Base-by-base conservation (phyloP, 2,888 invertebrate species). In the Trissolcus japonicus region DNA sequence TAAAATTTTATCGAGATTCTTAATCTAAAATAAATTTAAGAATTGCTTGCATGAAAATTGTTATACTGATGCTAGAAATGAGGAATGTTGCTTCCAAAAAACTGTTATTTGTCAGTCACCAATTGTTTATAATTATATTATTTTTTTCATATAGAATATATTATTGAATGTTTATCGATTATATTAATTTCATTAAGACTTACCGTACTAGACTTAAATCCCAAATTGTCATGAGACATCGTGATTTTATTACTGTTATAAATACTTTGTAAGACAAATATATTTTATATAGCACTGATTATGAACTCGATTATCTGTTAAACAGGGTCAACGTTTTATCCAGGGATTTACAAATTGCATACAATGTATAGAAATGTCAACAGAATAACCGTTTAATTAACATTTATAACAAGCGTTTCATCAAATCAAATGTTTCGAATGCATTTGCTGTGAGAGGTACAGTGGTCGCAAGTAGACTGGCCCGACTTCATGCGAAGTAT, bases 201-300 rank as follows among this genome's bases (percentile, higher is more conserved):
- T 74, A 88, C 88, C 83, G 85, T 83, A 69, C 88, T 88, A 40
- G 85, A 83, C 6, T 84, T 85, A 85, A 87, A 88, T 84, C 86
- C 88, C 60, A 85, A 84, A 85, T 88, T 88, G 60, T 86, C 86
- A 79, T 83, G 86, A 53, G 88, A 86, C 87, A 88, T 88, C 41
- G 7, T 46, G 3, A 61, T 14, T 51, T 50, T 50, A 29, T 50
- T 17, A 50, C 6, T n/a, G n/a, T n/a, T n/a, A 50, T 6, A 46
- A 46, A 6, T 46, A 6, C 6, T 16, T 16, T 6, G n/a, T n/a
- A n/a, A n/a, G 14, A 14, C 9, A 46, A 14, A 1, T 46, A n/a
- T 46, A 14, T n/a, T 3, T 46, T n/a, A 46, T 46, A 1, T 46
- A n/a, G n/a, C 46, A 46, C 14, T 46, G 4, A n/a, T n/a, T n/a